These are phyloP conservation scores for Labrus mixtus DNA, from an alignment of 2,113 vertebrate species.

Conservation along the genomic window DNA sequence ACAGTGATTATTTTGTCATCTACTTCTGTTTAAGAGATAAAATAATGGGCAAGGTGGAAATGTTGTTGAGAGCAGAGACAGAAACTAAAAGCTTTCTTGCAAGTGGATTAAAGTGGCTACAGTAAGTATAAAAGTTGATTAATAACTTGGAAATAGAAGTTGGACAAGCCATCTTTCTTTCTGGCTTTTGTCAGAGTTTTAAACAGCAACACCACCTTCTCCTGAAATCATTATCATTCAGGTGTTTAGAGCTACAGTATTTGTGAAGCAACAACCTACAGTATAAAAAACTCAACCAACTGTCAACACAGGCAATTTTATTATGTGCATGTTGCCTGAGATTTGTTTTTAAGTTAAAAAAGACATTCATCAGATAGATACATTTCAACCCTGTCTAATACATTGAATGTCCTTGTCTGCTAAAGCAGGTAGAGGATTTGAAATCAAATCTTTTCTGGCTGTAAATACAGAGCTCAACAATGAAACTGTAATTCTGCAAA, in stretches of 20 bases:
- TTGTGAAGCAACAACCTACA: neutral
- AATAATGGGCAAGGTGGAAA: neutral
- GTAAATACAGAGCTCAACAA: neutral
- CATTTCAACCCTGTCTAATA: neutral
- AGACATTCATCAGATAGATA: neutral
- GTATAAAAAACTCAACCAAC: neutral
- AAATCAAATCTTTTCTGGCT: no score
- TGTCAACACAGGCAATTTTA: neutral
- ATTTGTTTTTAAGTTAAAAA: neutral
- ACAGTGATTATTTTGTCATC: conserved; percentile 10
- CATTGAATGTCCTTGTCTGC: conserved; percentile 18
- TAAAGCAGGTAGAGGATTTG: neutral
- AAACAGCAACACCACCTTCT: neutral
- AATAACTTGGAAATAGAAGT: neutral
- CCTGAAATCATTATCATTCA: neutral
- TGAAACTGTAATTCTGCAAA: conserved; percentile 18
- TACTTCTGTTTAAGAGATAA: neutral
- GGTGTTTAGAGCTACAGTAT: neutral
- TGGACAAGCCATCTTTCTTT: neutral
- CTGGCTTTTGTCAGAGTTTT: neutral
- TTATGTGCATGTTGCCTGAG: neutral
- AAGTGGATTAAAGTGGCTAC: neutral
- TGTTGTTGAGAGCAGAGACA: neutral
- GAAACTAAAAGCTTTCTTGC: neutral
- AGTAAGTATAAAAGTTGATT: neutral